phyloP scores from a whole-genome alignment of 2,888 invertebrate genomes.

The Noctua janthe region DNA sequence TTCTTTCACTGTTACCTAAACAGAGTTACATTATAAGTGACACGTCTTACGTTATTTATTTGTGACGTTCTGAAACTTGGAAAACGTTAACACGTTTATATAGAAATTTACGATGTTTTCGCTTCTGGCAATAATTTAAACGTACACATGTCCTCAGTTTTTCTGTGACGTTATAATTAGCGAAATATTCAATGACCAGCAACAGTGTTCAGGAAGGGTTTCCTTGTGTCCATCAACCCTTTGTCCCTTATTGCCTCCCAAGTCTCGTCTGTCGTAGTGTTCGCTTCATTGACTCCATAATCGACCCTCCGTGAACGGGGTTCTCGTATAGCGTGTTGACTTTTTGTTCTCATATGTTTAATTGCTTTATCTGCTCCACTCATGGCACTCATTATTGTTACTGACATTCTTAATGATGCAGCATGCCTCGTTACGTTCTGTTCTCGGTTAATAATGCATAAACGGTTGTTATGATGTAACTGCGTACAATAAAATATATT shows the following conservation, averaged over 20 bases:
- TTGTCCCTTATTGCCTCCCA: conserved; percentile 72
- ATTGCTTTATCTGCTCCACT: conserved; percentile 70
- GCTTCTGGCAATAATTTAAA: conserved; percentile 38
- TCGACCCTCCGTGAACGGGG: conserved; percentile 71
- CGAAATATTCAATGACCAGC: conserved; percentile 73
- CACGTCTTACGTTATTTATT: conserved; percentile 47
- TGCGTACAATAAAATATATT: conserved; percentile 28
- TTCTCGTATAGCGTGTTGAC: conserved; percentile 71
- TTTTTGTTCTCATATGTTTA: conserved; percentile 70
- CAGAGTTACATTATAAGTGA: conserved; percentile 31
- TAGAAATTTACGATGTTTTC: conserved; percentile 33
- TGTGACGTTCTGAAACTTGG: conserved; percentile 30
- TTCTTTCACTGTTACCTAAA: conserved; percentile 43
- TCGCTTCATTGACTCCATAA: conserved; percentile 76
- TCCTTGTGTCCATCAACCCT: conserved; percentile 79
- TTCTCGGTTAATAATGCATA: conserved; percentile 52
- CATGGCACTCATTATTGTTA: conserved; percentile 69
- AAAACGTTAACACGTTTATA: conserved; percentile 20
- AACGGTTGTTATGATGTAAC: conserved; percentile 28
- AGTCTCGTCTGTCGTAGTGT: conserved; percentile 74
- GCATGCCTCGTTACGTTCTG: conserved; percentile 44
- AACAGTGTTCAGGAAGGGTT: conserved; percentile 81
- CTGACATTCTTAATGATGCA: conserved; percentile 68
- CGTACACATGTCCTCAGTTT: conserved; percentile 63
- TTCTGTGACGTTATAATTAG: conserved; percentile 75